Evolutionary conservation across 1,140 invertebrate genomes (phyloP).

Genomic region (Brachionus angularis): DNA sequence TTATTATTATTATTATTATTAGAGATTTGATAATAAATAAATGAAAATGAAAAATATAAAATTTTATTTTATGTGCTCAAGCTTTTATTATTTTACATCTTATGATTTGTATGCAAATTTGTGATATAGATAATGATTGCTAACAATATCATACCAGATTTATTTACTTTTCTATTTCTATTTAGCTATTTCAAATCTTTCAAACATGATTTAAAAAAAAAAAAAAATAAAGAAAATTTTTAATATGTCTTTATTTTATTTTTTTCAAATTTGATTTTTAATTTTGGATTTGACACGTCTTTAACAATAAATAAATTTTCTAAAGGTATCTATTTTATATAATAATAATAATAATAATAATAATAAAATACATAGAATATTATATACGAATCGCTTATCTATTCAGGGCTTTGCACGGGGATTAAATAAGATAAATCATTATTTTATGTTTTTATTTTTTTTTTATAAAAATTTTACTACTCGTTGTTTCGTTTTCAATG

Average conservation of each 20-base stretch:
- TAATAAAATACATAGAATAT: constrained; percentile 17
- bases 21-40: too few relatives aligned
- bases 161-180: background rate
- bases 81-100: constrained; percentile 8
- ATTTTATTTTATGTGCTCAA: too few relatives aligned
- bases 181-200: background rate
- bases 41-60: too few relatives aligned
- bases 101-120: constrained; percentile 38
- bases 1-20: too few relatives aligned
- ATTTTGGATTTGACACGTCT: constrained; percentile 41
- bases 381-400: too few relatives aligned
- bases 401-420: constrained; percentile 21
- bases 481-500: background rate
- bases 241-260: too few relatives aligned
- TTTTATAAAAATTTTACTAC: background rate
- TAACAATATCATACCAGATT: background rate
- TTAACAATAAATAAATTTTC: constrained; percentile 24
- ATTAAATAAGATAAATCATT: constrained; percentile 43
- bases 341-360: too few relatives aligned
- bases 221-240: too few relatives aligned
- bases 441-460: background rate
- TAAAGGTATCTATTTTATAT: too few relatives aligned
- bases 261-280: constrained; percentile 38
- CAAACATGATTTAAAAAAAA: too few relatives aligned
- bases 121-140: constrained; percentile 31